A percentile compares a stretch with the other conserved stretches of the same genome.
phyloP scores from a whole-genome alignment of 2,888 invertebrate genomes.

The Neoitamus cyanurus region DNA sequence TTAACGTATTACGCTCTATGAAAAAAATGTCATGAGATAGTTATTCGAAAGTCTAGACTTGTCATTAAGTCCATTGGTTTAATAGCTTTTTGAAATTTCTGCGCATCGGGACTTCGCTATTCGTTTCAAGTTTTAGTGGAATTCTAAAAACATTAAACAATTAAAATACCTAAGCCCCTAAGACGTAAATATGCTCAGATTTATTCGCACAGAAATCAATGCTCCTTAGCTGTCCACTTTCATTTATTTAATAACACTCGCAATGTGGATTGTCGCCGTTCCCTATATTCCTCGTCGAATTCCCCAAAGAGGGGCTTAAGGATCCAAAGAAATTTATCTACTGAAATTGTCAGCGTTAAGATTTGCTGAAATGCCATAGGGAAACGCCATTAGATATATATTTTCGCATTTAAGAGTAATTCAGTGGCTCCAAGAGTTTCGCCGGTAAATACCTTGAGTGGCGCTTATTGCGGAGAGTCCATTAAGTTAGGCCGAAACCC shows the following conservation, averaged over 20 bases:
- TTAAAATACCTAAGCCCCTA: background rate
- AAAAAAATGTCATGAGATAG: too few species aligned
- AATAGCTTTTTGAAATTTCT: too few species aligned
- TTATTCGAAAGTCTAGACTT: too few species aligned
- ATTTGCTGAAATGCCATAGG: background rate
- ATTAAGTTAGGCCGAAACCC: constrained; percentile 13
- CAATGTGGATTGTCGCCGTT: background rate
- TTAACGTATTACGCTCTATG: too few species aligned
- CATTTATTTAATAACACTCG: background rate
- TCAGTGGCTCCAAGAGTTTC: background rate
- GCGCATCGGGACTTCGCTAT: too few species aligned
- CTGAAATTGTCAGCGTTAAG: background rate
- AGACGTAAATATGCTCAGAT: background rate
- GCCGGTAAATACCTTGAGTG: background rate
- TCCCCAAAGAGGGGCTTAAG: background rate
- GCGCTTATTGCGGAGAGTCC: background rate
- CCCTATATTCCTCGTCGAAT: background rate
- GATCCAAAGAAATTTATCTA: background rate
- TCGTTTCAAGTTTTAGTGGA: too few species aligned
- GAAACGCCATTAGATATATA: background rate
- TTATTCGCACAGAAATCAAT: background rate
- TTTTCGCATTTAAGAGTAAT: background rate
- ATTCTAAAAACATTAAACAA: background rate
- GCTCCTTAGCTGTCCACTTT: background rate
- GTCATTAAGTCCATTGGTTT: too few species aligned